Percentiles rank a stretch among this genome's conserved stretches.
Conservation (phyloP, 2,113 vertebrate species). For the Trinectes maculatus region DNA sequence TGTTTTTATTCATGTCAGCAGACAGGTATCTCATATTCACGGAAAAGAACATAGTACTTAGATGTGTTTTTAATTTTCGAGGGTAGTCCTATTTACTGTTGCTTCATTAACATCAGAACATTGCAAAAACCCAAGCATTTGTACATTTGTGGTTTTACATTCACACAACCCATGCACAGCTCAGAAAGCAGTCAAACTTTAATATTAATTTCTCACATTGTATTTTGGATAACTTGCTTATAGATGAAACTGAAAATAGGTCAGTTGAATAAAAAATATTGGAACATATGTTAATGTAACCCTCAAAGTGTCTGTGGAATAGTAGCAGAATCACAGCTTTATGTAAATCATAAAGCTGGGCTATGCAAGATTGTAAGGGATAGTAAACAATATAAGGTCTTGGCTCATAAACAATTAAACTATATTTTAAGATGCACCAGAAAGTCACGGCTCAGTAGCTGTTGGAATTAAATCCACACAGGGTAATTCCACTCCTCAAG, state of each 20-base stretch:
- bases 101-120: no score
- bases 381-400: background rate
- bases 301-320: background rate
- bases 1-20: no score
- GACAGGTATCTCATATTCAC: no score
- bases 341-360: background rate
- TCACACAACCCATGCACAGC: no score
- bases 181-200: no score
- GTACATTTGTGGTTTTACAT: no score
- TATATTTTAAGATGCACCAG: background rate
- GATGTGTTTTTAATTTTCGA: no score
- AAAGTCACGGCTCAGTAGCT: background rate
- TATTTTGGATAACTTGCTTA: background rate
- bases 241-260: background rate
- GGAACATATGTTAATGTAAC: no score
- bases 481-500: background rate
- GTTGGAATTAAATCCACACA: background rate
- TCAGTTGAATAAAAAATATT: no score
- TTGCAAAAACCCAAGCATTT: no score
- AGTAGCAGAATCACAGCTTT: background rate
- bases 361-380: background rate
- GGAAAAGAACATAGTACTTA: no score
- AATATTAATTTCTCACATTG: background rate
- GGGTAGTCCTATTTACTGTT: no score
- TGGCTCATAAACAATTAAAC: background rate